Conservation (phyloP, 1,140 invertebrate species). For the Drosophila bipectinata region DNA sequence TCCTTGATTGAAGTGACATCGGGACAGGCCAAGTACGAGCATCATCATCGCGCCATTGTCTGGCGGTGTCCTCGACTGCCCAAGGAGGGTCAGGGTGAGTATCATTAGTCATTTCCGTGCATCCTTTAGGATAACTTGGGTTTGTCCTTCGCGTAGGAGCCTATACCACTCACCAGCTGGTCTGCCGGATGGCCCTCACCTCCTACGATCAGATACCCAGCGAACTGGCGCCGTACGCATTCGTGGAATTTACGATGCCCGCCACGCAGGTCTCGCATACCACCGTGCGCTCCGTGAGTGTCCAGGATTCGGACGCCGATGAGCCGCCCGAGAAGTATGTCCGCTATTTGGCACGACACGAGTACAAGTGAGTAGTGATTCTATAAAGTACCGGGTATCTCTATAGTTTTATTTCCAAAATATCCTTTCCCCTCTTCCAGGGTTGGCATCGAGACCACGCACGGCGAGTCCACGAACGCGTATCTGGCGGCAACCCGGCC, state of each 20-base stretch:
- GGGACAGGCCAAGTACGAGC: constrained; percentile 99
- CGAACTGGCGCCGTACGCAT: constrained; percentile 93
- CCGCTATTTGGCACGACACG: constrained; percentile 97
- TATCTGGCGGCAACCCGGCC: constrained; percentile 89
- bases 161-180: constrained; percentile 97
- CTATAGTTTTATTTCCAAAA: too few species aligned
- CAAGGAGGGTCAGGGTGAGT: constrained; percentile 97
- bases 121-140: not conserved
- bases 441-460: constrained; percentile 93
- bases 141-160: constrained; percentile 88
- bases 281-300: constrained; percentile 96
- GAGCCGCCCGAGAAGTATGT: constrained; percentile 99
- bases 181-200: constrained; percentile 96
- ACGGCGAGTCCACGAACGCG: constrained; percentile 89
- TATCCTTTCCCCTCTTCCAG: constrained; percentile 83
- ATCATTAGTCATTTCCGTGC: not conserved
- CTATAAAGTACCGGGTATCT: too few species aligned
- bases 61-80: constrained; percentile 98
- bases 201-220: constrained; percentile 99
- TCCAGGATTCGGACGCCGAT: constrained; percentile 94
- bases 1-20: constrained; percentile 98
- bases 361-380: constrained; percentile 90
- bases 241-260: constrained; percentile 99
- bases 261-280: constrained; percentile 98
- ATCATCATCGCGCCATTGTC: constrained; percentile 98